A percentile compares a stretch with the other conserved stretches of the same genome.
These are phyloP conservation scores for Hemicordylus capensis DNA, from an alignment of 2,113 vertebrate genomes.

Conservation along the genomic window DNA sequence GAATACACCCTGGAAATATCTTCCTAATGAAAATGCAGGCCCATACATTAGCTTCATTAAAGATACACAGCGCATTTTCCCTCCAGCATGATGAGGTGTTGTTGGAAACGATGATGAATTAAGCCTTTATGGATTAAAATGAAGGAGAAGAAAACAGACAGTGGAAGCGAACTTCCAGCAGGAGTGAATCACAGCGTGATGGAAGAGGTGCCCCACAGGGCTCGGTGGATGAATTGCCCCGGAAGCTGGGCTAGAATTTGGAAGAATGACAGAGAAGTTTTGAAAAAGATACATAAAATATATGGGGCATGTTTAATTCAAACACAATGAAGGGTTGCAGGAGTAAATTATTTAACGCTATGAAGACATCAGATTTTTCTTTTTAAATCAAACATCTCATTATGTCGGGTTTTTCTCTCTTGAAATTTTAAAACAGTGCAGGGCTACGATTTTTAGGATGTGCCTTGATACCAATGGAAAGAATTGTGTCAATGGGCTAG, in stretches of 20 bases:
- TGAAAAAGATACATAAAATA: background rate
- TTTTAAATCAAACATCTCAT: background rate
- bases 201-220: constrained; percentile 4
- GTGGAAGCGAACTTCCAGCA: background rate
- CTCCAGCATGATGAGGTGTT: background rate
- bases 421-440: background rate
- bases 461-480: background rate
- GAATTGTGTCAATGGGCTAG: background rate
- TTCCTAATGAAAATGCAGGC: background rate
- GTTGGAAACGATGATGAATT: constrained; percentile 41
- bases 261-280: constrained; percentile 14
- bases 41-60: background rate
- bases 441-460: constrained; percentile 15
- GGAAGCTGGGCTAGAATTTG: background rate
- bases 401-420: background rate
- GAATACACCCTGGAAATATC: background rate
- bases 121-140: constrained; percentile 47
- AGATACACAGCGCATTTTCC: background rate
- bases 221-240: constrained; percentile 1
- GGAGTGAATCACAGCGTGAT: constrained; percentile 40
- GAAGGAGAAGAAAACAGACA: constrained; percentile 36
- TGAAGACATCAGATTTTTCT: background rate
- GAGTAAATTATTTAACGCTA: background rate
- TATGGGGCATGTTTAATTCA: background rate
- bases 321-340: background rate